Conservation (phyloP, 2,113 vertebrate genomes). For the Microtus oregoni region DNA sequence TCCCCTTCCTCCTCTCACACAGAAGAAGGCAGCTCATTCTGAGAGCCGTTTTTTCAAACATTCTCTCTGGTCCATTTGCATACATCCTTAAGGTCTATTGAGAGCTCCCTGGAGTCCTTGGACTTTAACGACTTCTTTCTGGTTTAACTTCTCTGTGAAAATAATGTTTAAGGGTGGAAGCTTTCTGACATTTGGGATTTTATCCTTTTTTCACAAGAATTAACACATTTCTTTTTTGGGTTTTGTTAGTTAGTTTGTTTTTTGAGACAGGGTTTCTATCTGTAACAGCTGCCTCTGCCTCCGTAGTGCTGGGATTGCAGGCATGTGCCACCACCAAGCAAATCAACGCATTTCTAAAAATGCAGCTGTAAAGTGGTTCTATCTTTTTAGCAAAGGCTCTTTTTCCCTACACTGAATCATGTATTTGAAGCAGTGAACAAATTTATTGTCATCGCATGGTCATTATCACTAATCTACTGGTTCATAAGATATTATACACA, state of each 20-base stretch:
- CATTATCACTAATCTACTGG: constrained; percentile 2
- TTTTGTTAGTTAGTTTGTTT: not conserved
- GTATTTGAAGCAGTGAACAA: constrained; percentile 8
- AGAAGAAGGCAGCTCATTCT: not conserved
- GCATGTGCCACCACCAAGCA: not conserved
- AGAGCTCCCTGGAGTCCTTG: not conserved
- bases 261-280: not conserved
- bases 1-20: not conserved
- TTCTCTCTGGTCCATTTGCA: not conserved
- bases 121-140: not conserved
- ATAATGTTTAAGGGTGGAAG: not conserved
- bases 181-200: constrained; percentile 26
- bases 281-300: not conserved
- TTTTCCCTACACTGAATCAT: not conserved
- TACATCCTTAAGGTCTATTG: not conserved
- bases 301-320: not conserved
- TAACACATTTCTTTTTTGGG: not conserved
- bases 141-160: constrained; percentile 20
- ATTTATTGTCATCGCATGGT: not conserved
- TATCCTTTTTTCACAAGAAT: constrained; percentile 50
- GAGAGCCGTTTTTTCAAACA: not conserved
- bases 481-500: not conserved
- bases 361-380: constrained; percentile 43
- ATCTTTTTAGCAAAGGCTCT: not conserved
- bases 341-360: constrained; percentile 9